A percentile compares a stretch with the other conserved stretches of the same genome.
Evolutionary conservation across 1,140 invertebrate species (phyloP).

Genomic region (Sminthurinus signatus): DNA sequence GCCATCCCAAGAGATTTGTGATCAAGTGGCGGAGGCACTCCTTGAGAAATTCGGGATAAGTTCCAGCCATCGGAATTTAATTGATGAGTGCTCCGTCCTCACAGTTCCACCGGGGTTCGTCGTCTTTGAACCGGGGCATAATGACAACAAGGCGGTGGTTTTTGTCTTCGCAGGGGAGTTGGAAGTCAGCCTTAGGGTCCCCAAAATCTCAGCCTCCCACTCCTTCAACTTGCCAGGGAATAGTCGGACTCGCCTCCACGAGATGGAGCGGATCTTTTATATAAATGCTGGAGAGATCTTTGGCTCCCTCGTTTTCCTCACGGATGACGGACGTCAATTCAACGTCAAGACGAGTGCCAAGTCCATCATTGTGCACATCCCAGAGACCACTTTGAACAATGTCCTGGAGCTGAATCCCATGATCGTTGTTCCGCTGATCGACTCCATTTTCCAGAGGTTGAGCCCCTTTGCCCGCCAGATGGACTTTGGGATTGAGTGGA

Average conservation of each 20-base stretch:
- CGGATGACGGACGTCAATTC: constrained; percentile 8
- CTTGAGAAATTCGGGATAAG: too few relatives aligned
- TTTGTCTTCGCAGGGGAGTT: constrained; percentile 19
- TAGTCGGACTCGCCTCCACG: background rate
- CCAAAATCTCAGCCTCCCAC: background rate
- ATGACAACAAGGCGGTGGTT: background rate
- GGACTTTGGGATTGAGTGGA: constrained; percentile 29
- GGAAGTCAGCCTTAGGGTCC: background rate
- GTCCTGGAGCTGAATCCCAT: background rate
- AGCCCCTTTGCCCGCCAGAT: constrained; percentile 14
- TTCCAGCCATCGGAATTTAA: background rate
- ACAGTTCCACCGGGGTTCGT: background rate
- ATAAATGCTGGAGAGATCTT: background rate
- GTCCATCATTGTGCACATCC: background rate
- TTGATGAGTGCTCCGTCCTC: background rate
- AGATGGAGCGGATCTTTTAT: background rate
- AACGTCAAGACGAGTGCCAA: background rate
- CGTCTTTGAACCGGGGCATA: background rate
- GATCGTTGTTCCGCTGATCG: background rate
- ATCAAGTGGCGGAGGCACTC: background rate
- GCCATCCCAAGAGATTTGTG: background rate
- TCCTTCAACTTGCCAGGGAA: background rate
- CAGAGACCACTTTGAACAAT: background rate
- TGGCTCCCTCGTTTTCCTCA: constrained; percentile 15
- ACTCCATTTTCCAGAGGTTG: constrained; percentile 4